These are phyloP conservation scores for Ectemnius continuus DNA, from an alignment of 2,888 invertebrate genomes.

Conservation along the genomic window DNA sequence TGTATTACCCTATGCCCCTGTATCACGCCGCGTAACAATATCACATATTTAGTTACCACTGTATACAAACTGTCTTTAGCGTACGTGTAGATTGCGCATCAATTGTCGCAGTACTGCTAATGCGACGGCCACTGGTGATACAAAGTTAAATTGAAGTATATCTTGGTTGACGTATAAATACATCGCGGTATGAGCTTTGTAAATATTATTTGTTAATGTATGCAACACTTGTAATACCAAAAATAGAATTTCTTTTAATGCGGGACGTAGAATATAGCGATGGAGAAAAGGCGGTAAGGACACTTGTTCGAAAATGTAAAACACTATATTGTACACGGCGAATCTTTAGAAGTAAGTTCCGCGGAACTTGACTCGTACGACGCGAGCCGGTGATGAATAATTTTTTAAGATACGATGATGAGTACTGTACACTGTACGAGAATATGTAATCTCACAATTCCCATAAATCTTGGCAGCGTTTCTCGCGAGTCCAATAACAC, in stretches of 20 bases:
- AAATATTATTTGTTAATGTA: constrained; percentile 65
- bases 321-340: constrained; percentile 41
- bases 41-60: constrained; percentile 25
- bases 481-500: background rate
- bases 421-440: constrained; percentile 1
- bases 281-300: constrained; percentile 14
- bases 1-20: constrained; percentile 30
- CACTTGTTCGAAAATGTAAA: constrained; percentile 20
- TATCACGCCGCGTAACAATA: constrained; percentile 13
- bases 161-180: constrained; percentile 49
- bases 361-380: constrained; percentile 3
- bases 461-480: background rate
- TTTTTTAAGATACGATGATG: constrained; percentile 1
- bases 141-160: constrained; percentile 36
- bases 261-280: constrained; percentile 33
- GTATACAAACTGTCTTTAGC: constrained; percentile 11
- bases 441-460: constrained; percentile 3
- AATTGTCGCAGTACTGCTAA: constrained; percentile 28
- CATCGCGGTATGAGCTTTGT: constrained; percentile 62
- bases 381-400: constrained; percentile 1
- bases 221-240: constrained; percentile 26
- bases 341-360: constrained; percentile 42
- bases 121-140: constrained; percentile 43
- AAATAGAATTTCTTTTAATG: constrained; percentile 35
- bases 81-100: constrained; percentile 18